These are phyloP conservation scores for Zhuqinia jingwanae DNA, from an alignment of 2,888 invertebrate genomes.

Conservation along the genomic window DNA sequence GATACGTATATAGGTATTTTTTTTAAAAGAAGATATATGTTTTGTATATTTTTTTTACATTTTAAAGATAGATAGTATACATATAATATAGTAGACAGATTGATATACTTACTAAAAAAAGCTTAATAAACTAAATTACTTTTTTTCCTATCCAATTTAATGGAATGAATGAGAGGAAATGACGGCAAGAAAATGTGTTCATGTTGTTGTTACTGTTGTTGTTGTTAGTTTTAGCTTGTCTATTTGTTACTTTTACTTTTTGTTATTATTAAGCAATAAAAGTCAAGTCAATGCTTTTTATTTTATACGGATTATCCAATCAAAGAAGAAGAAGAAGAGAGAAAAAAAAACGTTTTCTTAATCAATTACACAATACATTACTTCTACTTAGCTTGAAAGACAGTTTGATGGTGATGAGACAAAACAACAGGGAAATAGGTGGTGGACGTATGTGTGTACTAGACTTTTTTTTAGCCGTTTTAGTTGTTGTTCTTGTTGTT, in stretches of 20 bases:
- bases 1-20: too few species aligned
- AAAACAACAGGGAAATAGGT: neutral
- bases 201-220: neutral
- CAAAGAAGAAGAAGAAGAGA: too few species aligned
- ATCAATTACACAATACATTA: conserved; percentile 56
- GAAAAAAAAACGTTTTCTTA: conserved; percentile 44
- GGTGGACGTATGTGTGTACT: neutral
- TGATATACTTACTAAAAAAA: too few species aligned
- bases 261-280: conserved; percentile 48
- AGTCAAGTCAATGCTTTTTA: conserved; percentile 18
- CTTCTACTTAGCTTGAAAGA: conserved; percentile 15
- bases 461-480: too few species aligned
- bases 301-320: neutral
- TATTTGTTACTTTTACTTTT: neutral
- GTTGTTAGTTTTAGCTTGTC: neutral
- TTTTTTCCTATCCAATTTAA: neutral
- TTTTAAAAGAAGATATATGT: too few species aligned
- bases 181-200: neutral
- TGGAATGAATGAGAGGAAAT: neutral
- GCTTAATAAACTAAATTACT: conserved; percentile 41
- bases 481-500: too few species aligned
- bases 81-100: too few species aligned
- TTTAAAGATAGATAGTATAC: too few species aligned
- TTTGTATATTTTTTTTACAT: too few species aligned
- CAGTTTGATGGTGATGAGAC: neutral